These are phyloP conservation scores for Lacerta agilis DNA, from an alignment of 2,797 vertebrate genomes.

Conservation along the genomic window DNA sequence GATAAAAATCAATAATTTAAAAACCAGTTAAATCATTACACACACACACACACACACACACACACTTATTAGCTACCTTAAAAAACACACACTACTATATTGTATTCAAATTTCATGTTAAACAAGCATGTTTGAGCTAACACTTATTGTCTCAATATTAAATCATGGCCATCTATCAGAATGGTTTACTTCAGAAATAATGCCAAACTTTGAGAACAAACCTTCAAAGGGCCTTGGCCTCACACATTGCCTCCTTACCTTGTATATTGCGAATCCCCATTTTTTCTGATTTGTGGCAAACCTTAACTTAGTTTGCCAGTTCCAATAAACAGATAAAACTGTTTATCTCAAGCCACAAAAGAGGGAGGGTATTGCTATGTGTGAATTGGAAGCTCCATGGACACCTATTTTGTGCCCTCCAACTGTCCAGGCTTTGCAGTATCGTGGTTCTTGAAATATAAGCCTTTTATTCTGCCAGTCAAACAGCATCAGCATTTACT, in stretches of 20 bases:
- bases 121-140: background rate
- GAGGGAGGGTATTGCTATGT: background rate
- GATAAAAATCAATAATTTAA: background rate
- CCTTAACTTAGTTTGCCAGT: background rate
- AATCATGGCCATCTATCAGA: background rate
- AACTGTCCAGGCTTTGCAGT: background rate
- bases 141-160: background rate
- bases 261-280: background rate
- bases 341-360: background rate
- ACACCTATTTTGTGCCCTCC: background rate
- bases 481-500: background rate
- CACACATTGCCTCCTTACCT: background rate
- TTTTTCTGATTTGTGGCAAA: background rate
- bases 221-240: background rate
- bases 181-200: background rate
- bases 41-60: too few relatives aligned
- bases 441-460: too few relatives aligned
- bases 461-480: too few relatives aligned
- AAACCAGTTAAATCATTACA: background rate
- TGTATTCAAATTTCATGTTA: background rate
- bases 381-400: background rate
- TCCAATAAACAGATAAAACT: background rate
- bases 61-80: too few relatives aligned
- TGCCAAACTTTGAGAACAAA: background rate
- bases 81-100: background rate